These are phyloP conservation scores for Leucozona laternaria DNA, from an alignment of 2,888 invertebrate species.

Conservation along the genomic window DNA sequence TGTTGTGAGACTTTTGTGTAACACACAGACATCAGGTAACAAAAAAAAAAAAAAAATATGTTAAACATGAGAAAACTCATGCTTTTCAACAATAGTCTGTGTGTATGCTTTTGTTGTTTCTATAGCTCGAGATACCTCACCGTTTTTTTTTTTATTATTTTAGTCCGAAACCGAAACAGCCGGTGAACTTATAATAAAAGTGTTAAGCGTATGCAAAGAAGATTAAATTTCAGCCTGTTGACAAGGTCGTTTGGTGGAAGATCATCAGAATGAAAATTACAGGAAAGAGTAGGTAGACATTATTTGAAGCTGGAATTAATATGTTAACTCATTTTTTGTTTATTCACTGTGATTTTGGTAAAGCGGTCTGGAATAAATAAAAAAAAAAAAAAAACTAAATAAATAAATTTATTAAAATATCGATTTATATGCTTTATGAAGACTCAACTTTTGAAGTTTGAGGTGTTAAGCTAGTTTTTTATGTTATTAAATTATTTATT, in stretches of 20 bases:
- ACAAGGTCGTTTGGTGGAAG: constrained; percentile 34
- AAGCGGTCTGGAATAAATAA: neutral
- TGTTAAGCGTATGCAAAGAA: constrained; percentile 16
- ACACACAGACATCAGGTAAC: constrained; percentile 5
- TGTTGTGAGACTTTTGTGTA: constrained; percentile 21
- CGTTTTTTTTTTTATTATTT: neutral
- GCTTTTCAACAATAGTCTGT: constrained; percentile 1
- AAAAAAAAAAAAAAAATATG: constrained; percentile 14
- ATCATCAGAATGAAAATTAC: constrained; percentile 26
- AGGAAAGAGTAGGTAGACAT: constrained; percentile 30
- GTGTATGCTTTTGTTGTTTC: neutral
- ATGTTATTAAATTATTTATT: no score
- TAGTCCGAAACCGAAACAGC: neutral
- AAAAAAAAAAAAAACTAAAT: no score
- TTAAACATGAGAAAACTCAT: constrained; percentile 24
- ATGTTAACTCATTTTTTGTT: neutral
- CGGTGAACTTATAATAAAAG: constrained; percentile 8
- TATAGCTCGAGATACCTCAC: neutral
- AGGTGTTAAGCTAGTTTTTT: no score
- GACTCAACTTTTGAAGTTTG: no score
- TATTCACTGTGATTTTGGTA: neutral
- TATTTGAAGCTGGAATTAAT: constrained; percentile 14
- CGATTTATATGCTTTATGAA: no score
- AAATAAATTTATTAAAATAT: constrained; percentile 8
- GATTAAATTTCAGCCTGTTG: constrained; percentile 35